phyloP scores from a whole-genome alignment of 2,113 vertebrate genomes.

The Trinectes maculatus region DNA sequence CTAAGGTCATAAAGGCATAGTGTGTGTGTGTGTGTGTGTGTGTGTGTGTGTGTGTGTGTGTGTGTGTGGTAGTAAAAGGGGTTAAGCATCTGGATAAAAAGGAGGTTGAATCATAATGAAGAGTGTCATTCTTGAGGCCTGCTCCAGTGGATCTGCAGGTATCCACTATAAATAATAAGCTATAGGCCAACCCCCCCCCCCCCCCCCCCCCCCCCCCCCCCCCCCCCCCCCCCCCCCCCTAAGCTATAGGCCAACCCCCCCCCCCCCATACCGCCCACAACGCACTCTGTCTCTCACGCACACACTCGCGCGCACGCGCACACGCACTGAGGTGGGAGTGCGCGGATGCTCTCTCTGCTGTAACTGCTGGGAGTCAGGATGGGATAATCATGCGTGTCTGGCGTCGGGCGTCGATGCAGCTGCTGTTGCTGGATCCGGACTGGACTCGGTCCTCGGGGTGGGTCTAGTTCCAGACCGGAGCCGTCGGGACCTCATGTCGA shows the following conservation, averaged over 20 bases:
- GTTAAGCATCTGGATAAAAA: slow-evolving; percentile 38
- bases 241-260: slow-evolving; percentile 58
- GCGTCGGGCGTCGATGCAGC: slow-evolving; percentile 76
- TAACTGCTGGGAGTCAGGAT: slow-evolving; percentile 75
- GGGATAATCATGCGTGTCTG: slow-evolving; percentile 80
- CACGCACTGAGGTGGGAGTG: slow-evolving; percentile 66
- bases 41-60: neutral
- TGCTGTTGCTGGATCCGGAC: slow-evolving; percentile 69
- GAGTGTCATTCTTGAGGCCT: slow-evolving; percentile 24
- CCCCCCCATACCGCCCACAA: slow-evolving; percentile 55
- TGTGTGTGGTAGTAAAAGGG: slow-evolving; percentile 9
- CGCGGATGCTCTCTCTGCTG: slow-evolving; percentile 64
- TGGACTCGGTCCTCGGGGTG: slow-evolving; percentile 71
- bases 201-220: too few relatives aligned
- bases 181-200: too few relatives aligned
- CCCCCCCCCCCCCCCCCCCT: too few relatives aligned
- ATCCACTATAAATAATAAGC: slow-evolving; percentile 55
- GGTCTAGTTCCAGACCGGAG: slow-evolving; percentile 63
- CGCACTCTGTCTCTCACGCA: slow-evolving; percentile 8
- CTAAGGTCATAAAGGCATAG: too few relatives aligned
- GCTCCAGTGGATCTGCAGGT: slow-evolving; percentile 47
- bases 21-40: neutral
- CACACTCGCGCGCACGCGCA: neutral
- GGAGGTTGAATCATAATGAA: slow-evolving; percentile 38
- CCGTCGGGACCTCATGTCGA: slow-evolving; percentile 54